Percentiles rank a stretch among this genome's conserved stretches.
Evolutionary conservation across 2,888 invertebrate genomes (phyloP).

Genomic region (Branchinecta sandiegonensis): DNA sequence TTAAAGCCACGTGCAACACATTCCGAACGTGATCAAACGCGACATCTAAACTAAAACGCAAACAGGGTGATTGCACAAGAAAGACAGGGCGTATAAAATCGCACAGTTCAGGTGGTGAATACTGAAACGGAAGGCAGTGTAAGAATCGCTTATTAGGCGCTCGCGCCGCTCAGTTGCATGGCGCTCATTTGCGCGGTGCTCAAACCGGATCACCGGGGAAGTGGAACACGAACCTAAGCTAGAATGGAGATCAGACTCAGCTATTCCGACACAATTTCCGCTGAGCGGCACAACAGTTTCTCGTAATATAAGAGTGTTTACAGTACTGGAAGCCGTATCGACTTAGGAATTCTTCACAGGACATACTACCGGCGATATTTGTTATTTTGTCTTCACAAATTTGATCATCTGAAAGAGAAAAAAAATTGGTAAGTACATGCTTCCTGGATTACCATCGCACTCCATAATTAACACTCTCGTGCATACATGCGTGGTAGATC

Average conservation of each 20-base stretch:
- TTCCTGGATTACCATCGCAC: too few relatives aligned
- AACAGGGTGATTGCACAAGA: constrained; percentile 9
- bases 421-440: neutral
- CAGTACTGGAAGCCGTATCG: constrained; percentile 39
- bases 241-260: constrained; percentile 4
- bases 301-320: constrained; percentile 36
- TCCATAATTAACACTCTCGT: too few relatives aligned
- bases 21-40: too few relatives aligned
- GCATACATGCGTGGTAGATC: too few relatives aligned
- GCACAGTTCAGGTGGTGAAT: neutral
- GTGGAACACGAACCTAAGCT: neutral
- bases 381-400: constrained; percentile 32
- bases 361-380: constrained; percentile 34
- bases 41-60: too few relatives aligned
- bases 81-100: constrained; percentile 2
- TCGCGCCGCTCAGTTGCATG: too few relatives aligned
- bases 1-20: too few relatives aligned
- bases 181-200: neutral
- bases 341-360: constrained; percentile 36
- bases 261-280: constrained; percentile 25
- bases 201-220: neutral
- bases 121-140: neutral
- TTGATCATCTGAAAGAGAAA: constrained; percentile 24
- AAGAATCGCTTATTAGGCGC: neutral
- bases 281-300: constrained; percentile 38